Evolutionary conservation across 2,888 invertebrate species (phyloP).

Genomic region (Theristus sp.): DNA sequence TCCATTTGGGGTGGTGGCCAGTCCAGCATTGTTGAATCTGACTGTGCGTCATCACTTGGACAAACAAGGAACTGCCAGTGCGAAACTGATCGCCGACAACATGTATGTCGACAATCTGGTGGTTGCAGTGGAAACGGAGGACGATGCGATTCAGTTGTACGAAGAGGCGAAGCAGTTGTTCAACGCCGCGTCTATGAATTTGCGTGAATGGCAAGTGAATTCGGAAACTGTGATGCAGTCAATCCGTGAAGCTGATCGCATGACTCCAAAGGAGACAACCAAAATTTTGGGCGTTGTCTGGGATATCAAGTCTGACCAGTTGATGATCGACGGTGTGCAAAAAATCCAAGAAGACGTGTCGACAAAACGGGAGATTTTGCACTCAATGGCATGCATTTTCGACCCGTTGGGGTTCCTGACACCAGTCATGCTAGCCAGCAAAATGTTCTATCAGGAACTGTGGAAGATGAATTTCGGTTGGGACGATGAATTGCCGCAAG

Average conservation of each 20-base stretch:
- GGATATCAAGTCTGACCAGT: conserved; percentile 1
- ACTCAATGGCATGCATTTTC: background rate
- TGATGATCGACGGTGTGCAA: too few relatives aligned
- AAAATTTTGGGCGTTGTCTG: conserved; percentile 5
- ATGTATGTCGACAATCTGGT: conserved; percentile 26
- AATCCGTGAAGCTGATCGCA: background rate
- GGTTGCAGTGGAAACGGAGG: conserved; percentile 11
- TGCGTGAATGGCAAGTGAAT: conserved; percentile 18
- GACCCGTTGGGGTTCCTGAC: background rate
- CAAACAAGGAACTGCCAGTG: conserved; percentile 12
- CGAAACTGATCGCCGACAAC: conserved; percentile 11
- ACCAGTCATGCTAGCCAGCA: background rate
- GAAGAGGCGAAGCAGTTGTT: conserved; percentile 9
- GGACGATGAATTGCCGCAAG: background rate
- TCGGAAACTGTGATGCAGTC: background rate
- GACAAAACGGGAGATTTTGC: background rate
- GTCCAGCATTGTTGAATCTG: conserved; percentile 18
- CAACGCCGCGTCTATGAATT: conserved; percentile 9
- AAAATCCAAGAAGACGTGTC: too few relatives aligned
- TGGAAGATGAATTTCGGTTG: background rate
- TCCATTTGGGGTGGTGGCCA: conserved; percentile 24
- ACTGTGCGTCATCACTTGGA: conserved; percentile 18
- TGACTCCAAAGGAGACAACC: background rate
- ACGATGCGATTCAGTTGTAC: conserved; percentile 10
- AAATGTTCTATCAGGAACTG: background rate